Evolutionary conservation across 2,888 invertebrate genomes (phyloP).

Genomic region (Sarcophaga variegata): DNA sequence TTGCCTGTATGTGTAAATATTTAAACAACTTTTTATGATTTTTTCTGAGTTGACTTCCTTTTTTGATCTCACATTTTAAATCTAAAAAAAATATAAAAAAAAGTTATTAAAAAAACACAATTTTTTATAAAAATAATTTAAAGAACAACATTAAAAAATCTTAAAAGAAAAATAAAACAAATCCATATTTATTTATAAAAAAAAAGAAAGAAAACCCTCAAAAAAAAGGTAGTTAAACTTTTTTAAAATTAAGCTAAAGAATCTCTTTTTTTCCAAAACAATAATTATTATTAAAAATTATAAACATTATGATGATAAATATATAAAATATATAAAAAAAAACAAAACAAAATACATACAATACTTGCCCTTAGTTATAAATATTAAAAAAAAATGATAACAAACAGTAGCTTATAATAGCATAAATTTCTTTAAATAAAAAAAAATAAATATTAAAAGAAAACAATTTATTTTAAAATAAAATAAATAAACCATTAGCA

Average conservation of each 20-base stretch:
- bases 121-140: conserved; percentile 48
- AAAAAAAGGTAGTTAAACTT: conserved; percentile 67
- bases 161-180: conserved; percentile 22
- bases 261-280: conserved; percentile 63
- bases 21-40: conserved; percentile 58
- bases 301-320: conserved; percentile 20
- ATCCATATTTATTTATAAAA: not conserved
- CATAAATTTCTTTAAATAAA: conserved; percentile 68
- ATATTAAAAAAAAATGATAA: conserved; percentile 31
- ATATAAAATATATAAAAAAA: conserved; percentile 63
- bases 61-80: conserved; percentile 75
- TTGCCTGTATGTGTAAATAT: conserved; percentile 62
- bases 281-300: conserved; percentile 45
- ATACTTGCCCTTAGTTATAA: conserved; percentile 62
- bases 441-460: not conserved
- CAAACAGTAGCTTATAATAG: conserved; percentile 66
- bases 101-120: conserved; percentile 65
- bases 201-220: conserved; percentile 6
- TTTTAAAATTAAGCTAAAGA: conserved; percentile 48
- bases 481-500: conserved; percentile 50
- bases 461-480: conserved; percentile 28
- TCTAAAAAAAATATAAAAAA: conserved; percentile 6
- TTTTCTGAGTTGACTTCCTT: conserved; percentile 75
- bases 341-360: not conserved
- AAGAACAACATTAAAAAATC: conserved; percentile 22